These are phyloP conservation scores for Hystrix cristata DNA, from an alignment of 2,113 vertebrate species.

Conservation along the genomic window DNA sequence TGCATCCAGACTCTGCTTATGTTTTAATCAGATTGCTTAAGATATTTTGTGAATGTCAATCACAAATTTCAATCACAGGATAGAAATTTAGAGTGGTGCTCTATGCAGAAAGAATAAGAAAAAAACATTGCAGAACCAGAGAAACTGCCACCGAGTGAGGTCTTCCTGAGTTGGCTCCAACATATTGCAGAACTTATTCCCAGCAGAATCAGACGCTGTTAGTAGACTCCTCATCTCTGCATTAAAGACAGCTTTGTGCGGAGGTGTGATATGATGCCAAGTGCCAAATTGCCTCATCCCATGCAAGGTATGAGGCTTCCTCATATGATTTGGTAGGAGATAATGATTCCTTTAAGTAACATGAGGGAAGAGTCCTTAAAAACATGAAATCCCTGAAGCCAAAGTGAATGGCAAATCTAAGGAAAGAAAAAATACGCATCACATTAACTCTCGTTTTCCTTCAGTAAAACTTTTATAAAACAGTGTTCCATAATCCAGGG, in stretches of 20 bases:
- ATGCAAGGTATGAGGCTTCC: not conserved
- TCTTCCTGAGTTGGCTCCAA: not conserved
- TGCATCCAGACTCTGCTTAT: not conserved
- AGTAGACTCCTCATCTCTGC: not conserved
- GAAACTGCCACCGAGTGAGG: not conserved
- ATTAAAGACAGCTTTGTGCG: not conserved
- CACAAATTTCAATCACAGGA: not conserved
- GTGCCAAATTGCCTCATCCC: not conserved
- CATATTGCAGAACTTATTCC: not conserved
- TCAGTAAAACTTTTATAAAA: not conserved
- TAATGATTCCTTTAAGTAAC: not conserved
- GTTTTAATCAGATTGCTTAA: not conserved
- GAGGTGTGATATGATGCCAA: not conserved
- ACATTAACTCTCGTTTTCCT: not conserved
- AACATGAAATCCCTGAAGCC: not conserved
- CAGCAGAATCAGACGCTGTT: fast-evolving
- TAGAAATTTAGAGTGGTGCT: not conserved
- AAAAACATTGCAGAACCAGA: not conserved
- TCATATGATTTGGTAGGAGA: not conserved
- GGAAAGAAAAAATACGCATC: not conserved
- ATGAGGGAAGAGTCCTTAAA: not conserved
- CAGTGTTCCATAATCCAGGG: not conserved
- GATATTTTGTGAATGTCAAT: not conserved
- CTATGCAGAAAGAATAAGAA: not conserved
- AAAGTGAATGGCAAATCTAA: not conserved